Evolutionary conservation across 2,888 invertebrate genomes (phyloP).

Genomic region (Drosophila lacicola): DNA sequence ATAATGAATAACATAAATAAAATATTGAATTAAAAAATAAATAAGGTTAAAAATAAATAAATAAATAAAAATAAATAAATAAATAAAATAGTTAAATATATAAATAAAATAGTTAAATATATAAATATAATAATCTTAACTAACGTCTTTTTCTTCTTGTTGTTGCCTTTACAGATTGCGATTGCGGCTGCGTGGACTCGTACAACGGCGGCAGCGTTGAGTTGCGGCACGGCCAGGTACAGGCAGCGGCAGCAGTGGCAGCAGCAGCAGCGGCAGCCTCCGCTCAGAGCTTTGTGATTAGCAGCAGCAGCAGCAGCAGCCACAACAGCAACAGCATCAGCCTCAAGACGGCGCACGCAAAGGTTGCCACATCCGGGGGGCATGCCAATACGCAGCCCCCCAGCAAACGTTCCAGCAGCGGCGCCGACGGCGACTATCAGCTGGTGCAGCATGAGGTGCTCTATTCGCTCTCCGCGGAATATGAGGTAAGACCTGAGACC

Average conservation of each 20-base stretch:
- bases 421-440: conserved; percentile 98
- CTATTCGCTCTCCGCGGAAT: conserved; percentile 98
- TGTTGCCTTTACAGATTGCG: conserved; percentile 72
- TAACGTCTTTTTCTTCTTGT: not conserved
- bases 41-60: too few species aligned
- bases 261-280: conserved; percentile 28
- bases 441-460: conserved; percentile 99
- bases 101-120: too few species aligned
- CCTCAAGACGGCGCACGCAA: conserved; percentile 86
- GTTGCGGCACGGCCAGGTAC: conserved; percentile 16
- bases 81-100: too few species aligned
- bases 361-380: conserved; percentile 86
- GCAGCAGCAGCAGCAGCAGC: conserved; percentile 12
- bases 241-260: conserved; percentile 30
- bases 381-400: conserved; percentile 87
- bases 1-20: not conserved
- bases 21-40: not conserved
- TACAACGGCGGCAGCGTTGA: conserved; percentile 65
- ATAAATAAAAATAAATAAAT: too few species aligned
- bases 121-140: too few species aligned
- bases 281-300: conserved; percentile 19
- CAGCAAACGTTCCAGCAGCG: conserved; percentile 91
- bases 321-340: conserved; percentile 69
- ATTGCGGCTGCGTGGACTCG: conserved; percentile 85
- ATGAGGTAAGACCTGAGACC: conserved; percentile 85